Conservation (phyloP, 1,140 invertebrate genomes). For the Camponotus pennsylvanicus region DNA sequence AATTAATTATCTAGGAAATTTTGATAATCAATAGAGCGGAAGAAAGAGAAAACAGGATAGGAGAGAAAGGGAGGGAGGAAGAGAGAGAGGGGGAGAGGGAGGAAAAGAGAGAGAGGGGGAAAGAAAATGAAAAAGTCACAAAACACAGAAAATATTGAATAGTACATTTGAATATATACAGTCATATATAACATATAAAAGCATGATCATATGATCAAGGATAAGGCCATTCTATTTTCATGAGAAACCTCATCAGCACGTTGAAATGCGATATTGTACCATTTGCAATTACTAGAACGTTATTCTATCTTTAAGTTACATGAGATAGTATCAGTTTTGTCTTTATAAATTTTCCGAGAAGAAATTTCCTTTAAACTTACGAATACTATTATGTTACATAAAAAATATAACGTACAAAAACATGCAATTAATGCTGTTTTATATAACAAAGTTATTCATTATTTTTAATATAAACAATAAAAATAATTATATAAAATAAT, state of each 20-base stretch:
- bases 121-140: neutral
- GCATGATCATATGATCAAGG: neutral
- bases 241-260: slow-evolving; percentile 29
- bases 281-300: slow-evolving; percentile 12
- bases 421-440: too few relatives aligned
- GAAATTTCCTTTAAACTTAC: neutral
- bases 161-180: neutral
- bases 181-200: neutral
- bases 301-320: neutral
- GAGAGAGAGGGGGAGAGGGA: too few relatives aligned
- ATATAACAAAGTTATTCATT: too few relatives aligned
- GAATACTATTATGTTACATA: neutral
- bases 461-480: too few relatives aligned
- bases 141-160: neutral
- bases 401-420: neutral
- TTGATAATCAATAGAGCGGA: neutral
- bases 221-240: slow-evolving; percentile 26
- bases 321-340: neutral
- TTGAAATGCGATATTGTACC: neutral
- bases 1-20: slow-evolving; percentile 2
- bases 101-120: too few relatives aligned
- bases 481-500: too few relatives aligned
- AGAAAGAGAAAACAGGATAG: too few relatives aligned
- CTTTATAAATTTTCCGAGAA: neutral
- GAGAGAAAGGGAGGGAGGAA: too few relatives aligned